Percentiles rank a stretch among this genome's conserved stretches.
phyloP scores from a whole-genome alignment of 2,113 vertebrate species.

The Limanda limanda region DNA sequence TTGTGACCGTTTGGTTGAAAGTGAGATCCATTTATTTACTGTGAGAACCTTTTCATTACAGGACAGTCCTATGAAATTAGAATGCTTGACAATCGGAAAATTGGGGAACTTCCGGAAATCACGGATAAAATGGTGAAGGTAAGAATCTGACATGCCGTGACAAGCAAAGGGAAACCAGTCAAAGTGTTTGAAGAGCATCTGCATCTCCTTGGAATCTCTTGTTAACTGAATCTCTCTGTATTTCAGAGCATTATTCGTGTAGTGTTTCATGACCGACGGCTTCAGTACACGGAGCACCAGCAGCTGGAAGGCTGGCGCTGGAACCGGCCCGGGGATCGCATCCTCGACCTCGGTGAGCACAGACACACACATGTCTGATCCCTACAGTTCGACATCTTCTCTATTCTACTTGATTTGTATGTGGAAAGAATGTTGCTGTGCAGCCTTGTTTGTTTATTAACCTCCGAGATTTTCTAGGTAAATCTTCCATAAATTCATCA shows the following conservation, averaged over 20 bases:
- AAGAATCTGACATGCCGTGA: constrained; percentile 43
- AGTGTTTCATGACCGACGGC: constrained; percentile 94
- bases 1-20: background rate
- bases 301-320: constrained; percentile 98
- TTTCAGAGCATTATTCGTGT: constrained; percentile 95
- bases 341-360: constrained; percentile 92
- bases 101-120: constrained; percentile 96
- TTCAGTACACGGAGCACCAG: constrained; percentile 98
- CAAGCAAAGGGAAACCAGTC: background rate
- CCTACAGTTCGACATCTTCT: background rate
- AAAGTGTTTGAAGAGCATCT: background rate
- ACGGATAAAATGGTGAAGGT: constrained; percentile 98
- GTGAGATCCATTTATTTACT: background rate
- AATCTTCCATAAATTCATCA: no score
- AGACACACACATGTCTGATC: no score
- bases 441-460: constrained; percentile 26
- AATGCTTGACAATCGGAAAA: constrained; percentile 98
- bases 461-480: background rate
- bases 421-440: constrained; percentile 13
- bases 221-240: background rate
- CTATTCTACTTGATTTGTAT: background rate
- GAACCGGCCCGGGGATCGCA: constrained; percentile 96
- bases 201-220: no score
- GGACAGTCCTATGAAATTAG: constrained; percentile 98
- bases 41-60: constrained; percentile 63